Base-by-base conservation (phyloP, 2,113 vertebrate species). In the Peromyscus californicus region DNA sequence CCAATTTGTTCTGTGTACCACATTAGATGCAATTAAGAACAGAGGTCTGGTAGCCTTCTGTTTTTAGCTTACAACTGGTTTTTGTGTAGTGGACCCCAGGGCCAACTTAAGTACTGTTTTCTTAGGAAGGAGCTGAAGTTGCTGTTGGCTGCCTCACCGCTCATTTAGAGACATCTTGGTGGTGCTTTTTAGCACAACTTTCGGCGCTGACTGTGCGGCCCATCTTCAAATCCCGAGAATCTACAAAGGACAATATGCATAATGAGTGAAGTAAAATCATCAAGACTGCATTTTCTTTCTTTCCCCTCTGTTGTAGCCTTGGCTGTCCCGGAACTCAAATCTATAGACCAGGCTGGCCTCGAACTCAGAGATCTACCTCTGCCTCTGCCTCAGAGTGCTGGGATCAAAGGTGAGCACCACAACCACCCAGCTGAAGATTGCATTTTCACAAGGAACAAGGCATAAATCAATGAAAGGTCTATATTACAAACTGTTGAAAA, bases 101-200 rank as follows among this genome's bases (percentile, higher is more conserved):
- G 98, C 97, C 97, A 98, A 98, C 85, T 95, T 98, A 99, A 98
- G 98, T 82, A 97, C 95, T 86, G 98, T 97, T 98, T 98, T 98
- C 98, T 99, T 98, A 99, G 98, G 96, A 97, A 98, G 90, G 98
- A 98, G 98, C 97, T 98, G 98, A 98, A 99, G 99, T 98, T 99
- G 98, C 98, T 97, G 98, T 98, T 98, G 98, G 99, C 98, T 99
- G 99, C 98, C 99, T 99, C 99, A 99, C 99, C 99, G 99, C 99
- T 99, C 99, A 97, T 99, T 99, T 97, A 99, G 99, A 98, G 99
- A 99, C 99, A 99, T 99, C 99, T 99, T 99, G 99, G 99, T 99
- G 99, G 99, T 99, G 99, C 99, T 99, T 99, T 99, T 99, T 99
- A 99, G 99, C 99, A 99, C 99, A 92, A 99, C 99, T 99, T 99